Base-by-base conservation (phyloP, 2,888 invertebrate species). In the Athripsodes cinereus region DNA sequence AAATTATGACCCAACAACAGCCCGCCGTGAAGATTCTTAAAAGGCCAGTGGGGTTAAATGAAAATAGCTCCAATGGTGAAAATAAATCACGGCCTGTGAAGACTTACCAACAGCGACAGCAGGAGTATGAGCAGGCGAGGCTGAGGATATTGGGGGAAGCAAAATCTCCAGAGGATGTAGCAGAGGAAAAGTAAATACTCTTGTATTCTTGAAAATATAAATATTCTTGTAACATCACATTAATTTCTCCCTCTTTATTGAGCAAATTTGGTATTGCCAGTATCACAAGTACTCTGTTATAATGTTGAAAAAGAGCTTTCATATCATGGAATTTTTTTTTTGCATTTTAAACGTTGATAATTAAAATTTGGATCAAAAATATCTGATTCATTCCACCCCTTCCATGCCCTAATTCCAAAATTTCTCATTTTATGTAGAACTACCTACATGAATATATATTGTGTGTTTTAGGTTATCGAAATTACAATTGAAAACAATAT, bases 101-200 rank as follows among this genome's bases (percentile, higher is more conserved):
- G 74, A 88, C 91, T 48, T 74, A 91, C 49, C 87, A 90, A 74
- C 91, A 96, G 81, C 82, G 96, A 67, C 94, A 95, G 73, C 92
- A 92, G 69, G 96, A 94, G 69, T 96, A 96, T 70, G 94, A 94
- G 13, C 90, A 94, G 72, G 95, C 95, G 19, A 83, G 96, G 65
- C 81, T 92, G 64, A 81, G 96, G 69, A 96, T 96, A 74, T 76
- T 96, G 66, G 96, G 96, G 16, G 88, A 92, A 71, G 90, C 90
- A 55, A 82, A 84, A 66, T 88, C 87, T 71, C 88, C 89, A 1
- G 90, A 90, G 69, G 90, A 90, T 71, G 82, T 83, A 64, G 76
- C 79, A 66, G 84, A 85, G 67, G 83, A 83, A 70, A 81, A 79
- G 83, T 83, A 73, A 72, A 34, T 52, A 22, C 3, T 10, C 10